Conservation (phyloP, 2,888 invertebrate species). For the Crocallis elinguaria region DNA sequence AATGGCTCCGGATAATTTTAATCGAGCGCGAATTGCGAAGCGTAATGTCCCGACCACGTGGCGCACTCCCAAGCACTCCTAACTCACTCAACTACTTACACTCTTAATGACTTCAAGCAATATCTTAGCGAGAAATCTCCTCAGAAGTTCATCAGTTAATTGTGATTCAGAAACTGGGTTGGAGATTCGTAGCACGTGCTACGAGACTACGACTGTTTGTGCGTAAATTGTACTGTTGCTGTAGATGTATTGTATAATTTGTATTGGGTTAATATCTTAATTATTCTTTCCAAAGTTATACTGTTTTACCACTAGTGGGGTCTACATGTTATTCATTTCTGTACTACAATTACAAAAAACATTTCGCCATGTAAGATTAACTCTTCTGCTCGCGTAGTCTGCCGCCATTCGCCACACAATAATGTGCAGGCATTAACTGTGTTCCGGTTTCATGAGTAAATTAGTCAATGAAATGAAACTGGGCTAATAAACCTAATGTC, state of each 20-base stretch:
- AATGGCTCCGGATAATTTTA: constrained; percentile 82
- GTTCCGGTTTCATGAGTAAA: too few species aligned
- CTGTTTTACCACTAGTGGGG: too few species aligned
- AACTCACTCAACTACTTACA: constrained; percentile 64
- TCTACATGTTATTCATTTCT: too few species aligned
- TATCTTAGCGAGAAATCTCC: constrained; percentile 49
- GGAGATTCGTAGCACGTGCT: constrained; percentile 39
- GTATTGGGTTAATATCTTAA: too few species aligned
- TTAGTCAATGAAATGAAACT: too few species aligned
- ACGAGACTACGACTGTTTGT: constrained; percentile 21
- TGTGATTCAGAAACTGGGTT: constrained; percentile 35
- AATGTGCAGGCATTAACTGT: too few species aligned
- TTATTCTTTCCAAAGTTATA: too few species aligned
- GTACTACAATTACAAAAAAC: too few species aligned
- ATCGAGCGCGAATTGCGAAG: constrained; percentile 78
- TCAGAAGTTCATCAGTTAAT: constrained; percentile 61
- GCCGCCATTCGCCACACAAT: too few species aligned
- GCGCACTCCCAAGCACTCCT: constrained; percentile 55
- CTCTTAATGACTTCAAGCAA: constrained; percentile 47
- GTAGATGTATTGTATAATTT: not conserved
- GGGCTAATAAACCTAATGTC: too few species aligned
- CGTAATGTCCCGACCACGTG: constrained; percentile 75
- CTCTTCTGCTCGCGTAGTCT: too few species aligned
- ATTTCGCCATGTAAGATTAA: too few species aligned
- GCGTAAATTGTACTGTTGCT: constrained; percentile 5